These are phyloP conservation scores for Tetanocera ferruginea DNA, from an alignment of 2,888 invertebrate species.

Conservation along the genomic window DNA sequence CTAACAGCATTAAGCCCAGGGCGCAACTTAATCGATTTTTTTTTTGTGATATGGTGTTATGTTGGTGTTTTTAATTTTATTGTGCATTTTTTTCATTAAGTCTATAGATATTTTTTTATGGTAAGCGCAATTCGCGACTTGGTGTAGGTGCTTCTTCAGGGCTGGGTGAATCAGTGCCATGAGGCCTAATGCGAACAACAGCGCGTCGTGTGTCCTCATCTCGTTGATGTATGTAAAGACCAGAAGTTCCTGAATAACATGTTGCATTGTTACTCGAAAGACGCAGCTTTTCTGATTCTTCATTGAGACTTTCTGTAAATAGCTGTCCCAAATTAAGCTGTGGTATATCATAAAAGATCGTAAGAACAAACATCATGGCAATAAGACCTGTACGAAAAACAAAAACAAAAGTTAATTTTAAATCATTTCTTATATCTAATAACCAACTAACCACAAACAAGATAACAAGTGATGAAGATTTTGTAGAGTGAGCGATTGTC, in stretches of 20 bases:
- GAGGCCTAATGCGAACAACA: constrained; percentile 77
- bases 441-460: constrained; percentile 55
- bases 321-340: constrained; percentile 86
- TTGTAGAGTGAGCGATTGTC: constrained; percentile 86
- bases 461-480: constrained; percentile 82
- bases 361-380: constrained; percentile 86
- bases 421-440: background rate
- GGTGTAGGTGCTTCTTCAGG: constrained; percentile 79
- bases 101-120: constrained; percentile 62
- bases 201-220: constrained; percentile 74
- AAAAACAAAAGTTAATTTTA: constrained; percentile 5
- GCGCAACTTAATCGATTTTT: no score
- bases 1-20: no score
- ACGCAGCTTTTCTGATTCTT: constrained; percentile 78
- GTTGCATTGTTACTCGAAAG: constrained; percentile 72
- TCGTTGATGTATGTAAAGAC: constrained; percentile 69
- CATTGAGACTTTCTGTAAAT: constrained; percentile 76
- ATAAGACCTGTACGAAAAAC: constrained; percentile 76
- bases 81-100: no score
- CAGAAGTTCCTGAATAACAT: constrained; percentile 68
- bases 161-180: constrained; percentile 77
- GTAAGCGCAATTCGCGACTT: constrained; percentile 73
- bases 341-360: constrained; percentile 90
- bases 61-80: no score
- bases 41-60: no score